Base-by-base conservation (phyloP, 1,140 invertebrate genomes). In the Brachionus angularis region DNA sequence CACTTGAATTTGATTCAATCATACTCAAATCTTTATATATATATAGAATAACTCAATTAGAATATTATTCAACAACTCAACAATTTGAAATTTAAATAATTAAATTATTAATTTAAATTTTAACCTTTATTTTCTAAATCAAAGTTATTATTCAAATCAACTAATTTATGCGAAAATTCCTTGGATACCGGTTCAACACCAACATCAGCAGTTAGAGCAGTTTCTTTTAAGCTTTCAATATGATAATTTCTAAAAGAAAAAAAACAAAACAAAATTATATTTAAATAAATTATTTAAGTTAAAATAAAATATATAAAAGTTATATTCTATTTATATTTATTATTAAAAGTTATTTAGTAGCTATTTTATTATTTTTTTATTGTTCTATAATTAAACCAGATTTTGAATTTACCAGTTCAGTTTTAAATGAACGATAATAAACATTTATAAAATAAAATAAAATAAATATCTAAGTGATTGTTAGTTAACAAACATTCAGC, bases 221-320 rank as follows among this genome's bases (percentile, higher is more conserved):
- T 58, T 33, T 58, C 53, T 23, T 58, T 58, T 25, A 58, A 39
- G 23, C 39, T 34, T 23, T 58, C 53, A 23, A 58, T 58, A 2
- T 58, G 53, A 58, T 58, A 58, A 58, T 58, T 58, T 58, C 53
- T 58, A 58, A 58, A 58, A n/a, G n/a, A n/a, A n/a, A n/a, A n/a
- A n/a, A n/a, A n/a, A n/a, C n/a, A n/a, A n/a, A n/a, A n/a, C n/a
- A n/a, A n/a, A n/a, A n/a, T n/a, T n/a, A n/a, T n/a, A n/a, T n/a
- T n/a, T n/a, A 58, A n/a, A 23, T 21, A 21, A 10, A 39, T 58
- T 58, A 39, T 58, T 58, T 36, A 5, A 23, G 23, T 36, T 39
- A 55, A 16, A 33, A 14, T 36, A 34, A 53, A 53, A 27, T 33
- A 34, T 53, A 3, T 27, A 34, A 36, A 12, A 5, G 18, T 18